A percentile compares a stretch with the other conserved stretches of the same genome.
phyloP scores from a whole-genome alignment of 2,888 invertebrate genomes.

The Harpalus rubripes region DNA sequence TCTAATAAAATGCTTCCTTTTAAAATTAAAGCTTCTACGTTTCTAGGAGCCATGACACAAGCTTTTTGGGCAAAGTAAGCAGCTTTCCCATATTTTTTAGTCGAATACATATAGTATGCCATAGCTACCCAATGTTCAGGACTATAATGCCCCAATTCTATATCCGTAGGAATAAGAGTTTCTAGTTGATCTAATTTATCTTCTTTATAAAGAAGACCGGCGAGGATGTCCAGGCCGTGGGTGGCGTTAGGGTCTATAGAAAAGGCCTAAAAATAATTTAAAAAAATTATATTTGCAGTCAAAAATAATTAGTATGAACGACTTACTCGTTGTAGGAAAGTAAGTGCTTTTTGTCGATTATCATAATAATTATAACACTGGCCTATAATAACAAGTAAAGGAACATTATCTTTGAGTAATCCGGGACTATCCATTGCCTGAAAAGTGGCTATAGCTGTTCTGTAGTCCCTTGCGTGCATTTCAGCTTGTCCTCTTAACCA shows the following conservation, averaged over 20 bases:
- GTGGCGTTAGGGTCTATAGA: slow-evolving; percentile 79
- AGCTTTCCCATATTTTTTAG: slow-evolving; percentile 84
- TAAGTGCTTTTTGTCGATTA: slow-evolving; percentile 83
- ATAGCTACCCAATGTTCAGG: slow-evolving; percentile 88
- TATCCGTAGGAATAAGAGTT: slow-evolving; percentile 77
- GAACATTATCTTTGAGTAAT: slow-evolving; percentile 83
- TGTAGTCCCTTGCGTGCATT: slow-evolving; percentile 84
- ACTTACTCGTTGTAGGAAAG: slow-evolving; percentile 78
- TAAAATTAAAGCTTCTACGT: slow-evolving; percentile 86
- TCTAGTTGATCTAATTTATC: slow-evolving; percentile 82
- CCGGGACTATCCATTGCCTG: slow-evolving; percentile 81
- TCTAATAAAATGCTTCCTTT: slow-evolving; percentile 85
- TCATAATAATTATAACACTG: slow-evolving; percentile 87
- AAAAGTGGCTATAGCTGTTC: slow-evolving; percentile 83
- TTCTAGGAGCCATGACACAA: slow-evolving; percentile 80
- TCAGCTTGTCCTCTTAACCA: slow-evolving; percentile 84
- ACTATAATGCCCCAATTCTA: slow-evolving; percentile 77
- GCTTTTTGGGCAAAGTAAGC: slow-evolving; percentile 88
- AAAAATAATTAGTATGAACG: neutral
- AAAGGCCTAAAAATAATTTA: slow-evolving; percentile 76
- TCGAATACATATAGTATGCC: slow-evolving; percentile 84
- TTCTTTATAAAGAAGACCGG: slow-evolving; percentile 81
- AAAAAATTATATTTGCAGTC: neutral
- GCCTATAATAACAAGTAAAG: slow-evolving; percentile 84
- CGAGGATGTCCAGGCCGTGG: slow-evolving; percentile 83